These are phyloP conservation scores for Trilocha varians DNA, from an alignment of 2,888 invertebrate genomes.

Conservation along the genomic window DNA sequence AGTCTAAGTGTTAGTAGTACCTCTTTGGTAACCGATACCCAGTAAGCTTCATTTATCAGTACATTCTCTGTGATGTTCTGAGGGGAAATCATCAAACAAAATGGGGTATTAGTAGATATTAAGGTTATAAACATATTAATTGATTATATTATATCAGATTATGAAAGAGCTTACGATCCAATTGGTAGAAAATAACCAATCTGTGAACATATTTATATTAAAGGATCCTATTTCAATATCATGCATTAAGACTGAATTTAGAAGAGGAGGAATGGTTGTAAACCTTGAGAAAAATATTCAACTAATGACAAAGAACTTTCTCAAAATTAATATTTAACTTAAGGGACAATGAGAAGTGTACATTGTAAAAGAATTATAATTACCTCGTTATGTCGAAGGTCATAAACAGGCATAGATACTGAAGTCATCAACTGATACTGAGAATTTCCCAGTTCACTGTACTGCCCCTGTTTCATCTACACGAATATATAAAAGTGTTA, in stretches of 20 bases:
- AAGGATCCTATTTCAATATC: constrained; percentile 12
- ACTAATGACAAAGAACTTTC: neutral
- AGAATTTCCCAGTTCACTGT: constrained; percentile 73
- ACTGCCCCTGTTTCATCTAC: constrained; percentile 75
- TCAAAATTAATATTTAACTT: neutral
- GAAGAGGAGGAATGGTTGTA: neutral
- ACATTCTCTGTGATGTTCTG: constrained; percentile 97
- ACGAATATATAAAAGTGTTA: constrained; percentile 10
- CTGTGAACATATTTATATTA: constrained; percentile 36
- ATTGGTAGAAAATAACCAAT: constrained; percentile 58
- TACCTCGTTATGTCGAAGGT: constrained; percentile 88
- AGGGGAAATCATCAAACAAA: constrained; percentile 78
- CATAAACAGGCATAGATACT: constrained; percentile 94
- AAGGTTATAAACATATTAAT: constrained; percentile 15
- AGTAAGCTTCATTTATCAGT: constrained; percentile 94
- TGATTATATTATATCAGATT: constrained; percentile 22
- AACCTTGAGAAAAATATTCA: neutral
- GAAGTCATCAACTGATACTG: constrained; percentile 91
- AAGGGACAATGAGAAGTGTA: neutral
- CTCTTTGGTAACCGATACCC: constrained; percentile 94
- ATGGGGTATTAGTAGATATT: constrained; percentile 63
- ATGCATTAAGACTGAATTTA: constrained; percentile 30
- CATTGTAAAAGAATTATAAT: constrained; percentile 21
- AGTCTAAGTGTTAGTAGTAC: constrained; percentile 78
- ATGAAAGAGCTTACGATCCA: constrained; percentile 58